Evolutionary conservation across 2,888 invertebrate species (phyloP).

Genomic region (Cabera pusaria): DNA sequence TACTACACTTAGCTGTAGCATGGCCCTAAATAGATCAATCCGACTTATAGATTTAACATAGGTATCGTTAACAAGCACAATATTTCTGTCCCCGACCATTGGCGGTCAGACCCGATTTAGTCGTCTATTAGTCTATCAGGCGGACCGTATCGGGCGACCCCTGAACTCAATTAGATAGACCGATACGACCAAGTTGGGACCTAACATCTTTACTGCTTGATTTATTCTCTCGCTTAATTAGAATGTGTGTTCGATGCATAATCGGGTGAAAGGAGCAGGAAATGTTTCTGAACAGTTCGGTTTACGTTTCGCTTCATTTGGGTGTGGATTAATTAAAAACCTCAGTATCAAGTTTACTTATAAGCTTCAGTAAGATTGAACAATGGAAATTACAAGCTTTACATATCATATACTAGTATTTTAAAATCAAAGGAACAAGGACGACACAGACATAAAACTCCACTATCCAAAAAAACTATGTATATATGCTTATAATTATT

Average conservation of each 20-base stretch:
- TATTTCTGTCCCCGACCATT: slow-evolving; percentile 27
- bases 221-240: slow-evolving; percentile 40
- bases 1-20: background rate
- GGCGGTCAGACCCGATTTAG: slow-evolving; percentile 16
- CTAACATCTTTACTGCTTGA: slow-evolving; percentile 36
- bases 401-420: too few species aligned
- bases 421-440: too few species aligned
- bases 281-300: slow-evolving; percentile 1
- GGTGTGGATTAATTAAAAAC: too few species aligned
- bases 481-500: too few species aligned
- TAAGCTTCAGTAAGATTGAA: too few species aligned
- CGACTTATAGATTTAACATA: slow-evolving; percentile 6
- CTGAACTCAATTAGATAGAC: slow-evolving; percentile 44
- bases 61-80: slow-evolving; percentile 38
- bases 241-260: slow-evolving; percentile 23
- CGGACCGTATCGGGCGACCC: slow-evolving; percentile 38
- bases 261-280: slow-evolving; percentile 21
- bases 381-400: too few species aligned
- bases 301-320: too few species aligned
- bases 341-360: too few species aligned
- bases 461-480: too few species aligned
- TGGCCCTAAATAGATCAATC: slow-evolving; percentile 4
- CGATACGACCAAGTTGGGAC: slow-evolving; percentile 33
- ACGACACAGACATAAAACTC: too few species aligned
- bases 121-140: slow-evolving; percentile 23